A percentile compares a stretch with the other conserved stretches of the same genome.
phyloP scores from a whole-genome alignment of 2,797 vertebrate species.

The Catamblyrhynchus diadema region DNA sequence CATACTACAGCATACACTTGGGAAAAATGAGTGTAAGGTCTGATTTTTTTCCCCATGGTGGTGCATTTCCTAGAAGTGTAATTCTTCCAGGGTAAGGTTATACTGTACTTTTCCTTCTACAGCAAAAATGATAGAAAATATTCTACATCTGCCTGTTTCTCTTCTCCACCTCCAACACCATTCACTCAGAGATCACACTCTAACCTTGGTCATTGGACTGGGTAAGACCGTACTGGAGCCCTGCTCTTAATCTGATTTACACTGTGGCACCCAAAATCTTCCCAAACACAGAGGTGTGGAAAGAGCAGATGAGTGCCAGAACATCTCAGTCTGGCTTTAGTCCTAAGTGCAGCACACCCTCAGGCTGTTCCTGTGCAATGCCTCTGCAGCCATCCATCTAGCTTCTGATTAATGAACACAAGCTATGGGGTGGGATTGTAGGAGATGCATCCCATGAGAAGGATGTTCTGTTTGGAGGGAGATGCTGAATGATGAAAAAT shows the following conservation, averaged over 20 bases:
- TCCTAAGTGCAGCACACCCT: neutral
- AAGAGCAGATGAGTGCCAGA: neutral
- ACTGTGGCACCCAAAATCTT: neutral
- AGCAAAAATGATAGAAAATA: neutral
- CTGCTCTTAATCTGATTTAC: neutral
- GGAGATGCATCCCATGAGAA: neutral
- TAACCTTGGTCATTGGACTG: neutral
- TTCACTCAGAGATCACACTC: accelerated
- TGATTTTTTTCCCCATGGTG: neutral
- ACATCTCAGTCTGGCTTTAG: neutral
- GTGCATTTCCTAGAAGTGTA: neutral
- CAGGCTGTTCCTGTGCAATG: neutral
- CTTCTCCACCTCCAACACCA: neutral
- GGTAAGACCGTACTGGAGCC: neutral
- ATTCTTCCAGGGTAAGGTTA: neutral
- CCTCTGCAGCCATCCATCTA: neutral
- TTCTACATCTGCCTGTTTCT: neutral
- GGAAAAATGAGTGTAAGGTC: neutral
- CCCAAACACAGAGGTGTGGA: neutral
- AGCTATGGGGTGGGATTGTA: neutral
- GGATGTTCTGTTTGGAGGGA: neutral
- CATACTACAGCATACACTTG: neutral
- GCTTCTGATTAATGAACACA: neutral
- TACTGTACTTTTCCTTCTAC: neutral
- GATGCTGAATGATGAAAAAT: neutral